Percentiles rank a stretch among this genome's conserved stretches.
Conservation (phyloP, 2,888 invertebrate species). For the Polydrusus pterygomalis region DNA sequence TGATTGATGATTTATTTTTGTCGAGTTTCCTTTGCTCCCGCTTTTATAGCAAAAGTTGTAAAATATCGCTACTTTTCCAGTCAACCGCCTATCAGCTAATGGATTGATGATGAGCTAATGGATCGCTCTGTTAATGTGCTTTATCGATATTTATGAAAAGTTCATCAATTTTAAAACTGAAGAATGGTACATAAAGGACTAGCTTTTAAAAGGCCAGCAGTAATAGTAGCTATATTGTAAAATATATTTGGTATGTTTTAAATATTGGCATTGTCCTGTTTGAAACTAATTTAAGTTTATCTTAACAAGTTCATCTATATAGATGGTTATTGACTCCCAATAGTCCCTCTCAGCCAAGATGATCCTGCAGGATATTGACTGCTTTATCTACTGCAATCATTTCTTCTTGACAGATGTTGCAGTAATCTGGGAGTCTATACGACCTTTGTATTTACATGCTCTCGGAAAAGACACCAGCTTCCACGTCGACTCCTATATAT, state of each 20-base stretch:
- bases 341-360: no score
- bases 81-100: slow-evolving; percentile 35
- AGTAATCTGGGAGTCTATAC: no score
- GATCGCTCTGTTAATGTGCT: slow-evolving; percentile 43
- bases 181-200: slow-evolving; percentile 20
- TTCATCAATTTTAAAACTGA: slow-evolving; percentile 48
- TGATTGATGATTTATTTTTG: slow-evolving; percentile 48
- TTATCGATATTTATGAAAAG: slow-evolving; percentile 48
- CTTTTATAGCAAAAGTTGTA: slow-evolving; percentile 46
- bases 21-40: slow-evolving; percentile 28
- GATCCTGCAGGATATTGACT: no score
- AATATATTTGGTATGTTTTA: neutral
- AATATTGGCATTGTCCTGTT: no score
- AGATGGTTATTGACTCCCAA: no score
- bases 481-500: no score
- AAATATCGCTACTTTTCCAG: slow-evolving; percentile 47
- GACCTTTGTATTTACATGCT: no score
- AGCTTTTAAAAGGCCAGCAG: slow-evolving; percentile 5
- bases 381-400: no score
- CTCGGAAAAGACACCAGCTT: no score
- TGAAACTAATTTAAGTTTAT: no score
- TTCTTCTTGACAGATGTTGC: no score
- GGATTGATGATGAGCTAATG: slow-evolving; percentile 51
- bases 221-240: neutral
- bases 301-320: no score